Base-by-base conservation (phyloP, 2,888 invertebrate species). In the Pseudococcus longispinus region DNA sequence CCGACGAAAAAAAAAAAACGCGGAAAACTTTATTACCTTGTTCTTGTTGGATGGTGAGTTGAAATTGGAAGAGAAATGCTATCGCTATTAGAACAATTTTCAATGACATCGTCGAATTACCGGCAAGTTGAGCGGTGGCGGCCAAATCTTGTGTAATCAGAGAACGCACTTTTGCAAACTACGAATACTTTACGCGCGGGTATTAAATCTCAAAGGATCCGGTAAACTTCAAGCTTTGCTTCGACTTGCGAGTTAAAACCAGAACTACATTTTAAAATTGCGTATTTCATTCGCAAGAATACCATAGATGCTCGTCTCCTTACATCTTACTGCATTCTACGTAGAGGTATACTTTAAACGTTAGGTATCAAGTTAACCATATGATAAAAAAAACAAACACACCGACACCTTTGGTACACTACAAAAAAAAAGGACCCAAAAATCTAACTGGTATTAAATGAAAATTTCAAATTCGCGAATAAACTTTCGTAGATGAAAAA, bases 31-130 rank as follows among this genome's bases (percentile, higher is more conserved):
- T 65, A 74, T 74, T 74, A 74, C 74, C 74, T 74, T 74, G 32
- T 37, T 74, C 74, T 74, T 74, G 74, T 37, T 74, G 74, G 15
- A 32, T 4, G 74, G 74, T 74, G 74, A 37, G n/a, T 74, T 65
- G 65, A 65, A 74, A n/a, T 37, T 74, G 74, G 8, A 74, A n/a
- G 74, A 74, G 74, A 74, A 74, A 74, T 74, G 74, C 74, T 74
- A 74, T 74, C 74, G 74, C 74, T 32, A 74, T 8, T 18, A 74
- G n/a, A 74, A 37, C 37, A 37, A 74, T 74, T 74, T 74, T 74
- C 74, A 18, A 18, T 4, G 74, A 74, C 74, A 74, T 74, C 74
- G 26, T 74, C 74, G 37, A 37, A 74, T 74, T 74, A 74, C 74
- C 51, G 51, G n/a, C 51, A 51, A 37, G n/a, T 51, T n/a, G 74